These are phyloP conservation scores for Sparidentex hasta DNA, from an alignment of 2,797 vertebrate species.

Conservation along the genomic window DNA sequence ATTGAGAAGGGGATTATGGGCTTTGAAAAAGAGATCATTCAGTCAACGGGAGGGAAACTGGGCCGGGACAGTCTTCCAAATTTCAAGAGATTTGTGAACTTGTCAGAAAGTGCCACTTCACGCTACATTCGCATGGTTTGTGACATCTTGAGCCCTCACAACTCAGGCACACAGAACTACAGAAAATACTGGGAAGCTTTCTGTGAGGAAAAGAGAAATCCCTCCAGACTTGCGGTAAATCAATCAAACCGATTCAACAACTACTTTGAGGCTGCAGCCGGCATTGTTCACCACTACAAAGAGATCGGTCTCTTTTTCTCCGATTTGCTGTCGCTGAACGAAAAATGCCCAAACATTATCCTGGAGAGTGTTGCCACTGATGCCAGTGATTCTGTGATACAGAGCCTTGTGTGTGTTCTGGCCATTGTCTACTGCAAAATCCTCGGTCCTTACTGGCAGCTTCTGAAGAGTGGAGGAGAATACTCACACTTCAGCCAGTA, in stretches of 20 bases:
- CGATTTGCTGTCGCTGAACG: slow-evolving; percentile 76
- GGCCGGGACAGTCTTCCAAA: slow-evolving; percentile 82
- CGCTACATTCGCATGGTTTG: slow-evolving; percentile 86
- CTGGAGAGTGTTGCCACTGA: slow-evolving; percentile 84
- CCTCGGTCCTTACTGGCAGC: slow-evolving; percentile 87
- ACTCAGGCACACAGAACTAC: slow-evolving; percentile 61
- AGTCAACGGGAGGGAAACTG: slow-evolving; percentile 75
- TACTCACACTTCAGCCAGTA: slow-evolving; percentile 79
- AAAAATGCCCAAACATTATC: slow-evolving; percentile 74
- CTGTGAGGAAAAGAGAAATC: slow-evolving; percentile 83
- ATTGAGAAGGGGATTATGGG: slow-evolving; percentile 80
- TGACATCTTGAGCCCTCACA: slow-evolving; percentile 75
- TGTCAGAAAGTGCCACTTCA: slow-evolving; percentile 83
- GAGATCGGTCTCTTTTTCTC: slow-evolving; percentile 85
- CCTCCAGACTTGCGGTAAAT: slow-evolving; percentile 73
- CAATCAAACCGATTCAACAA: slow-evolving; percentile 75
- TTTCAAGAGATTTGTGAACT: slow-evolving; percentile 82
- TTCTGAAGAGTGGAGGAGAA: slow-evolving; percentile 83
- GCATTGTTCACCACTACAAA: slow-evolving; percentile 84
- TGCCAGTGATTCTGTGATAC: slow-evolving; percentile 80
- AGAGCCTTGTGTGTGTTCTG: slow-evolving; percentile 84
- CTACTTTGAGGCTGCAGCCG: slow-evolving; percentile 84
- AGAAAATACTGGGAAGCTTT: slow-evolving; percentile 85
- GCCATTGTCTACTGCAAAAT: slow-evolving; percentile 86
- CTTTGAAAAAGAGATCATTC: slow-evolving; percentile 81